Evolutionary conservation across 2,888 invertebrate species (phyloP).

Genomic region (Ichneumon xanthorius): DNA sequence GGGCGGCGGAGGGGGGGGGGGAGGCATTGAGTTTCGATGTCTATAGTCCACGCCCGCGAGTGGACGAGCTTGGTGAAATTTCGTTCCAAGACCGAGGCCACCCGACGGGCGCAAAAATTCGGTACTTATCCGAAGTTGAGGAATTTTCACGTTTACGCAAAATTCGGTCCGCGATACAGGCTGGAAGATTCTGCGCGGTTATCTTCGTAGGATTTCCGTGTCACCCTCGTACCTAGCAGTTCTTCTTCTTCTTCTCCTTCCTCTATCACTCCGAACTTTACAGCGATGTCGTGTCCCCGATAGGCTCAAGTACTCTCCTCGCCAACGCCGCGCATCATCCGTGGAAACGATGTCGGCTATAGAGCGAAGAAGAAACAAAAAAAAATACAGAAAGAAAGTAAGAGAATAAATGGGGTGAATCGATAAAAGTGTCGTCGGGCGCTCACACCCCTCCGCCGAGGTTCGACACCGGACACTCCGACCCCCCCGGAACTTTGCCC

Average conservation of each 20-base stretch:
- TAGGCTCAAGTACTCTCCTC: slow-evolving; percentile 66
- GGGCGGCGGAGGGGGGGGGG: not conserved
- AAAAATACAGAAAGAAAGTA: slow-evolving; percentile 28
- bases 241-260: slow-evolving; percentile 32
- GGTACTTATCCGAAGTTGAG: slow-evolving; percentile 41
- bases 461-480: not conserved
- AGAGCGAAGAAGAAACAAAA: slow-evolving; percentile 34
- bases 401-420: slow-evolving; percentile 48
- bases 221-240: slow-evolving; percentile 10
- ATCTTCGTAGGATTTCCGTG: slow-evolving; percentile 21
- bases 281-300: slow-evolving; percentile 30
- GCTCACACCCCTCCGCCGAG: not conserved
- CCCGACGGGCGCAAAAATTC: slow-evolving; percentile 43
- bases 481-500: slow-evolving; percentile 16
- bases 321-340: slow-evolving; percentile 56
- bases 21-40: slow-evolving; percentile 58
- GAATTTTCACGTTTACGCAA: slow-evolving; percentile 13
- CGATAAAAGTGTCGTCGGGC: slow-evolving; percentile 51
- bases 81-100: slow-evolving; percentile 28
- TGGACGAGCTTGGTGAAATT: slow-evolving; percentile 8
- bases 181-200: not conserved
- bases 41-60: slow-evolving; percentile 44
- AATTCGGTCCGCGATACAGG: slow-evolving; percentile 20
- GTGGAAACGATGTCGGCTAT: slow-evolving; percentile 54
- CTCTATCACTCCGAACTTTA: slow-evolving; percentile 17